Evolutionary conservation across 2,113 vertebrate species (phyloP).

Genomic region (Calyptomena viridis): DNA sequence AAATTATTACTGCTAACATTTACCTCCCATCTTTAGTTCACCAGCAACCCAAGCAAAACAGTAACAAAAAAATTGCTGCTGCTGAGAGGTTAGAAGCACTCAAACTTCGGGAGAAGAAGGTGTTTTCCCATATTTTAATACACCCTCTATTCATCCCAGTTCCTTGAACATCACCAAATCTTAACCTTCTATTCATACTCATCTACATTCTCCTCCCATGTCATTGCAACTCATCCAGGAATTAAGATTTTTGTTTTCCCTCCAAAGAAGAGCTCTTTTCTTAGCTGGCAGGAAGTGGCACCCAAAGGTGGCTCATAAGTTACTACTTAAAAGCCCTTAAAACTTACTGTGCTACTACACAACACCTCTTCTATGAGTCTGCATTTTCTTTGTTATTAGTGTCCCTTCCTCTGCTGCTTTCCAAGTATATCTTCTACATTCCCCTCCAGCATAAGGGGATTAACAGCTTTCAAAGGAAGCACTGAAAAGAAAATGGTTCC

Average conservation of each 20-base stretch:
- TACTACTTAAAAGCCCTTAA: background rate
- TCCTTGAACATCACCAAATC: background rate
- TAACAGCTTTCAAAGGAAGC: background rate
- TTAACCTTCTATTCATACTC: background rate
- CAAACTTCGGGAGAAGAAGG: background rate
- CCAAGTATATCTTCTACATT: background rate
- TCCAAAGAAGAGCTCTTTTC: background rate
- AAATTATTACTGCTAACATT: background rate
- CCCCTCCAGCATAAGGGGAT: background rate
- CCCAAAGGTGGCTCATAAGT: background rate
- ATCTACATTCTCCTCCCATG: background rate
- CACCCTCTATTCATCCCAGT: background rate
- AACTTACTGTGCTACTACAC: background rate
- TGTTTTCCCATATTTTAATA: background rate
- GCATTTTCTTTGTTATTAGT: background rate
- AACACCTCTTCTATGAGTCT: background rate
- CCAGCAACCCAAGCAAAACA: background rate
- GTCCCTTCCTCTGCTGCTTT: background rate
- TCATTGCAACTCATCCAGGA: background rate
- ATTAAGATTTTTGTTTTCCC: background rate
- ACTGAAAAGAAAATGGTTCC: background rate
- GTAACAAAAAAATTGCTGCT: background rate
- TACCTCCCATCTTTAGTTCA: background rate
- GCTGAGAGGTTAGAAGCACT: background rate
- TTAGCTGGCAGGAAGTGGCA: background rate